A percentile compares a stretch with the other conserved stretches of the same genome.
Evolutionary conservation across 2,797 vertebrate genomes (phyloP).

Genomic region (Poeciliopsis paucimaculata): DNA sequence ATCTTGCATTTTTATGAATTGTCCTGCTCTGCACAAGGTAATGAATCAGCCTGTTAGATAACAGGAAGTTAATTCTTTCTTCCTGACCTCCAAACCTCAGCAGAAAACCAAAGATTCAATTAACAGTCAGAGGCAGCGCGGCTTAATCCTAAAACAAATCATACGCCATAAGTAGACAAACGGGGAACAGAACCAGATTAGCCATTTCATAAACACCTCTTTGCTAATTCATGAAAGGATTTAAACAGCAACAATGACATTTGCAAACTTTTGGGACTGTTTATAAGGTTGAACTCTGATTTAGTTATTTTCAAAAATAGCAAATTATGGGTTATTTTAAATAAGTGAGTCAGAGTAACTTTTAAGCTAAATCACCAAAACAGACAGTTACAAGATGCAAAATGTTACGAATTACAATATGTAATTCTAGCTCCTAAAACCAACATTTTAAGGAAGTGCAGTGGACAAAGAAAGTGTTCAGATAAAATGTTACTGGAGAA

Average conservation of each 20-base stretch:
- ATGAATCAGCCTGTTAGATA: conserved; percentile 50
- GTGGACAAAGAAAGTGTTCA: not conserved
- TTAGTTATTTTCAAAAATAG: not conserved
- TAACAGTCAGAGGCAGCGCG: conserved; percentile 33
- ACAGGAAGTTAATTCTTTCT: conserved; percentile 63
- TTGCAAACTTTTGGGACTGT: not conserved
- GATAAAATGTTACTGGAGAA: not conserved
- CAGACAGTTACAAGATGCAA: not conserved
- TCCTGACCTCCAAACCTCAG: conserved; percentile 56
- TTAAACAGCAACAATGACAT: not conserved
- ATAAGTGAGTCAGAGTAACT: not conserved
- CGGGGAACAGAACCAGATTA: conserved; percentile 59
- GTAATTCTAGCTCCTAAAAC: not conserved
- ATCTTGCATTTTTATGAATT: conserved; percentile 18
- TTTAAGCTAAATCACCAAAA: not conserved
- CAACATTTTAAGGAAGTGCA: not conserved
- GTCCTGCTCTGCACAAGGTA: conserved; percentile 31
- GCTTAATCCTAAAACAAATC: conserved; percentile 59
- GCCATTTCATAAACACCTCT: conserved; percentile 25
- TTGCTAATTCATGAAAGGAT: conserved; percentile 1
- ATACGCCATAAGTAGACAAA: conserved; percentile 22
- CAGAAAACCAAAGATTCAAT: conserved; percentile 56
- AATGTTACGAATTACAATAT: not conserved
- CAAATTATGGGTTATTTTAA: not conserved
- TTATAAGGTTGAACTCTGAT: not conserved